These are phyloP conservation scores for Lampropteryx suffumata DNA, from an alignment of 2,888 invertebrate species.

Conservation along the genomic window DNA sequence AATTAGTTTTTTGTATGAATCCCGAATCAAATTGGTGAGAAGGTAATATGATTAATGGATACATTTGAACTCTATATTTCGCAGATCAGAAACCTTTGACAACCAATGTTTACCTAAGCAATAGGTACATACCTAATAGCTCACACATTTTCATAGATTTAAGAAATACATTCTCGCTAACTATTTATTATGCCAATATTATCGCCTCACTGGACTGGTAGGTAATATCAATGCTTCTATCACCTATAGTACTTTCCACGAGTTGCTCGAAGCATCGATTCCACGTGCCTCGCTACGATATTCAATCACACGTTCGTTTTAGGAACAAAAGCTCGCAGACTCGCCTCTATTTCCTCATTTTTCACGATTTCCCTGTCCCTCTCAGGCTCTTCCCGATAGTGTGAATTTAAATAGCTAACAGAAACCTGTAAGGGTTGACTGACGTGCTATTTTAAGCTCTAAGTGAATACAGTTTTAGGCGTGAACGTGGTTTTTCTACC, in stretches of 20 bases:
- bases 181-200: neutral
- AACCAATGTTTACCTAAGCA: too few species aligned
- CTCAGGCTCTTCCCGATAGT: constrained; percentile 43
- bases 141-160: too few species aligned
- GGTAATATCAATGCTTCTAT: neutral
- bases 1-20: constrained; percentile 1
- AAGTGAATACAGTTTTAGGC: constrained; percentile 52
- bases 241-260: neutral
- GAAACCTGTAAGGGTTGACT: constrained; percentile 40
- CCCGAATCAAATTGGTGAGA: neutral
- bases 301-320: constrained; percentile 33
- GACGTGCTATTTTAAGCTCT: constrained; percentile 58
- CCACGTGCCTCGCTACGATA: constrained; percentile 27
- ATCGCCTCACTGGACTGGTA: neutral
- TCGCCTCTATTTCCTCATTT: constrained; percentile 39
- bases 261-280: constrained; percentile 2
- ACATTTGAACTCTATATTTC: constrained; percentile 14
- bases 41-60: constrained; percentile 6
- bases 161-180: too few species aligned
- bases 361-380: constrained; percentile 32
- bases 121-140: neutral
- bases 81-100: neutral
- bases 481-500: constrained; percentile 17
- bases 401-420: constrained; percentile 54
- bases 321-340: constrained; percentile 25